phyloP scores from a whole-genome alignment of 2,888 invertebrate species.

The Furcula furcula region DNA sequence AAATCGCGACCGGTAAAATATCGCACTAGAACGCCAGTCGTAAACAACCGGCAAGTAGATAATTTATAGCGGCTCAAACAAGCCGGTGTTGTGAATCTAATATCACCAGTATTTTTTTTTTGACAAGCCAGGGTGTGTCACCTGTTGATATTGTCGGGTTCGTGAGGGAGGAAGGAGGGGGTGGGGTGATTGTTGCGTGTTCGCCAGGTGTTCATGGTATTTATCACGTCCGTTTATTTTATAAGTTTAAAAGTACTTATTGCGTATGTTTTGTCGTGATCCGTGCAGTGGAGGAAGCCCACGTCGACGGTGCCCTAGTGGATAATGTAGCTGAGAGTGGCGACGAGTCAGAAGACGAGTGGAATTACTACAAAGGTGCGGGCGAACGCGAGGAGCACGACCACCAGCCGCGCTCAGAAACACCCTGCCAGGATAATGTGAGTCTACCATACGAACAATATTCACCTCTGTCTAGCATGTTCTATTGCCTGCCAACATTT shows the following conservation, averaged over 20 bases:
- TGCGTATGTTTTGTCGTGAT: constrained; percentile 43
- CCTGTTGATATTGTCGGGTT: constrained; percentile 59
- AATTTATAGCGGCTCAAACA: constrained; percentile 24
- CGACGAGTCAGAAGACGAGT: constrained; percentile 93
- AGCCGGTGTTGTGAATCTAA: constrained; percentile 18
- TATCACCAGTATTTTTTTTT: constrained; percentile 25
- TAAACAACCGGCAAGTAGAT: constrained; percentile 38
- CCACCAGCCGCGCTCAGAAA: constrained; percentile 71
- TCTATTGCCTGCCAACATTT: not conserved
- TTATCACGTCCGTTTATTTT: not conserved
- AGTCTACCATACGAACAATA: constrained; percentile 28
- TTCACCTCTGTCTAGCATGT: not conserved
- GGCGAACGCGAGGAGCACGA: constrained; percentile 82
- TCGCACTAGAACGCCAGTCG: constrained; percentile 45
- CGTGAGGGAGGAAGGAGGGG: too few species aligned
- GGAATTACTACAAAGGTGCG: constrained; percentile 90
- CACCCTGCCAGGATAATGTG: constrained; percentile 75
- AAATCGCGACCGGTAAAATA: constrained; percentile 76
- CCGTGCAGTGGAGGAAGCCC: constrained; percentile 70
- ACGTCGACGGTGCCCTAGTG: constrained; percentile 78
- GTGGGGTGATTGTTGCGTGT: constrained; percentile 37
- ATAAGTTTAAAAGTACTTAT: constrained; percentile 10
- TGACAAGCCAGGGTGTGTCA: constrained; percentile 70
- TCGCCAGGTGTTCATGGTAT: constrained; percentile 38
- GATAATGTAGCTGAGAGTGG: constrained; percentile 89